Base-by-base conservation (phyloP, 2,888 invertebrate species). In the Saturnia pavonia region DNA sequence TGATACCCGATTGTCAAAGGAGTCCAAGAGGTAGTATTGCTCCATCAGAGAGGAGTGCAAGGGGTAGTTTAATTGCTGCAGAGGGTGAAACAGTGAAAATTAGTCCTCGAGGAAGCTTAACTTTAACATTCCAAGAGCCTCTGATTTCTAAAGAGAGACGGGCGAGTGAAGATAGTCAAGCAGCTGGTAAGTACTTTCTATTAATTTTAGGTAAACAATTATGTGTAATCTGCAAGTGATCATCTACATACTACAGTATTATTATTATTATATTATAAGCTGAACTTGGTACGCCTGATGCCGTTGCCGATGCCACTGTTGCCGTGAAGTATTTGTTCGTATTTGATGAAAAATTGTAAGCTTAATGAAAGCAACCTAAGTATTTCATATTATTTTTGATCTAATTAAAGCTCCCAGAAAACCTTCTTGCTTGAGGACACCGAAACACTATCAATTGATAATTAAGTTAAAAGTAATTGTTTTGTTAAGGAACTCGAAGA, bases 11-110 rank as follows among this genome's bases (percentile, higher is more conserved):
- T 73, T 92, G 93, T 66, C 95, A 94, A 73, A 91, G 95, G 63
- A 95, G 95, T 81, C 95, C 95, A 0, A 91, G 96, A 69, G 96
- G 95, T 0, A 96, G 95, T 79, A 93, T 96, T 74, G 95, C 94
- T 0, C 94, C 95, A 51, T 94, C 92, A 63, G 94, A 92, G 73
- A 84, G 94, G 68, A 91, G 91, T 77, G 91, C 91, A 0, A 81
- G 93, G 66, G 94, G 94, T 0, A 94, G 94, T 71, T 72, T 94
- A 40, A 88, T 91, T 16, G 80, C 93, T 0, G 88, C 87, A 4
- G 91, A 91, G 9, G 78, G 84, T 43, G 94, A 94, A 19, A 77
- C 87, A 0, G 86, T 91, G 0, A 88, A 89, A 68, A 81, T 94
- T 34, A 95, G 95, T 79, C 95, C 95, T 0, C 88, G 95, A 73